phyloP scores from a whole-genome alignment of 2,113 vertebrate species.

The Catharus fuscescens region DNA sequence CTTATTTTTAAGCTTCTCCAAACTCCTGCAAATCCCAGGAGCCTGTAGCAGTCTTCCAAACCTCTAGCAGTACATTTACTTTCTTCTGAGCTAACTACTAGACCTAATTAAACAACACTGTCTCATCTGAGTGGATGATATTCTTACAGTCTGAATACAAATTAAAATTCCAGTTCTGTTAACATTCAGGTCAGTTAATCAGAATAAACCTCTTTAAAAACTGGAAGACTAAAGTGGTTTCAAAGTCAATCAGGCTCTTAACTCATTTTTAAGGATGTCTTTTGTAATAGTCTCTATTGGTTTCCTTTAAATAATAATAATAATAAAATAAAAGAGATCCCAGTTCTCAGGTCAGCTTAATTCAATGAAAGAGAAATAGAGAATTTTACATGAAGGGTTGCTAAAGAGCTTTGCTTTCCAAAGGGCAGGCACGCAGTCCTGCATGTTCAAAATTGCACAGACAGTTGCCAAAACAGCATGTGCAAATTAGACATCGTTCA shows the following conservation, averaged over 20 bases:
- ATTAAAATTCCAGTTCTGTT: constrained; percentile 70
- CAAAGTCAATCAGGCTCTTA: constrained; percentile 70
- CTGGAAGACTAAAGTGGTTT: constrained; percentile 73
- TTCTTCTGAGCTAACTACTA: constrained; percentile 75
- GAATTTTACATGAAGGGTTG: constrained; percentile 44
- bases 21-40: constrained; percentile 65
- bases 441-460: constrained; percentile 50
- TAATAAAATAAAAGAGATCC: background rate
- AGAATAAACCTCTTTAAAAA: constrained; percentile 71
- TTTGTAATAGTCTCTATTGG: constrained; percentile 27
- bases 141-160: constrained; percentile 77
- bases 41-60: constrained; percentile 40
- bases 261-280: constrained; percentile 12
- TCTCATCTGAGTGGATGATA: constrained; percentile 69
- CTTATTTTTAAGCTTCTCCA: constrained; percentile 63
- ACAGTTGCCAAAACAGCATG: constrained; percentile 68
- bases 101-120: constrained; percentile 80
- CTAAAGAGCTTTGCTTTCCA: constrained; percentile 49
- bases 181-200: constrained; percentile 77
- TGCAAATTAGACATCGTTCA: constrained; percentile 63
- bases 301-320: constrained; percentile 26
- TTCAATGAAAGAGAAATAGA: constrained; percentile 34
- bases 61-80: constrained; percentile 62
- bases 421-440: constrained; percentile 56
- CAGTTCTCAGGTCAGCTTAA: constrained; percentile 33